These are phyloP conservation scores for Microctenopoma stevenorrisi DNA, from an alignment of 2,797 vertebrate species.

Conservation along the genomic window DNA sequence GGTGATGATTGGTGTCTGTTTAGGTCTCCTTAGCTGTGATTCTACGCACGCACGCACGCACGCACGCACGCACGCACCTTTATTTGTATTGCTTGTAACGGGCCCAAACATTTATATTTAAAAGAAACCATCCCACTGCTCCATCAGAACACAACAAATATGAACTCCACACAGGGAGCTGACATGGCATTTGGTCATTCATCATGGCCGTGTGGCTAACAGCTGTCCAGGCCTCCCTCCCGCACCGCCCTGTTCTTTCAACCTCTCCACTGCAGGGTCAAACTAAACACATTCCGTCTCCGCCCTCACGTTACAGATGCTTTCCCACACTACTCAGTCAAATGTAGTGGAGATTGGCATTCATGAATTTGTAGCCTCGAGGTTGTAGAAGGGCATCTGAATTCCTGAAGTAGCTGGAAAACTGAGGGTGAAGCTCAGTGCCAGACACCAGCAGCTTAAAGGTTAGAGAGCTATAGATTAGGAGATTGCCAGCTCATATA, in stretches of 20 bases:
- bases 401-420: slow-evolving; percentile 24
- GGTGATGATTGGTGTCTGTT: slow-evolving; percentile 29
- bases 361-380: slow-evolving; percentile 4
- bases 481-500: slow-evolving; percentile 9
- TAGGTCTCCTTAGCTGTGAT: neutral
- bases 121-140: slow-evolving; percentile 17
- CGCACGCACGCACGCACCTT: neutral
- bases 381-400: slow-evolving; percentile 17
- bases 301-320: slow-evolving; percentile 15
- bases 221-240: slow-evolving; percentile 59
- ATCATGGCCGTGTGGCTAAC: slow-evolving; percentile 68
- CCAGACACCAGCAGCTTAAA: slow-evolving; percentile 23
- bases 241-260: slow-evolving; percentile 32
- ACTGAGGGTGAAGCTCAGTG: slow-evolving; percentile 10
- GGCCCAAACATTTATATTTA: slow-evolving; percentile 43
- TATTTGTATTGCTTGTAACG: slow-evolving; percentile 15
- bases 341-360: slow-evolving; percentile 11
- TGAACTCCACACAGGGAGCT: slow-evolving; percentile 50
- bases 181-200: slow-evolving; percentile 47
- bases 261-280: slow-evolving; percentile 58
- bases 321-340: slow-evolving; percentile 57
- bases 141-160: slow-evolving; percentile 42
- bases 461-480: neutral
- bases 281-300: slow-evolving; percentile 45
- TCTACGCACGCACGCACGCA: neutral